Base-by-base conservation (phyloP, 2,888 invertebrate genomes). In the Lacanobia wlatinum region DNA sequence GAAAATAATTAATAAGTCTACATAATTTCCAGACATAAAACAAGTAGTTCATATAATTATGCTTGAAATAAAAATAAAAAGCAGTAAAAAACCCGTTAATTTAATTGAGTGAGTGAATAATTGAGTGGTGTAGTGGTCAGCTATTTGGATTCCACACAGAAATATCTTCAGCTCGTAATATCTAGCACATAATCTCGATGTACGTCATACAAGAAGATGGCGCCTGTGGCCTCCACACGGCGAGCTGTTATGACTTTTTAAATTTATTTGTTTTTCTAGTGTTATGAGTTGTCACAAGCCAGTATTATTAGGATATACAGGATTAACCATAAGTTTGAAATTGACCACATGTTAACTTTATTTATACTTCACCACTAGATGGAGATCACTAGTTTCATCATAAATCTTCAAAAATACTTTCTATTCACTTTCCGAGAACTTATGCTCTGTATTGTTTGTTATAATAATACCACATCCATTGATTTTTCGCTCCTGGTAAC, bases 401-500 rank as follows among this genome's bases (percentile, higher is more conserved):
- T 52, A 52, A 67, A 53, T 75, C 16, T 58, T 46, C 52, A 55
- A 63, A 65, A n/a, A 18, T 50, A 59, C 53, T 66, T 73, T 56
- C 8, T 50, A 60, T 58, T 60, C 55, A 73, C 61, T 64, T 64
- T 62, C 28, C 12, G 52, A 53, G 12, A 73, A 65, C 64, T 73
- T 61, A 66, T 40, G 59, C 38, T 58, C 16, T 53, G 9, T 64
- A 55, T 61, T 67, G 61, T 34, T 72, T 75, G 72, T 83, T 62
- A 72, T 48, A 69, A 64, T 46, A 69, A 80, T 80, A 77, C 65
- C 79, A 78, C 72, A 64, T 76, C 69, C 46, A 62, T 73, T 65
- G 73, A 70, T 59, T 87, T 84, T 90, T 90, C 87, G 86, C 83
- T 89, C 87, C 91, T 91, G 90, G 92, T 90, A 95, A 94, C 94